A percentile compares a stretch with the other conserved stretches of the same genome.
phyloP scores from a whole-genome alignment of 1,140 invertebrate species.

The Solen grandis region DNA sequence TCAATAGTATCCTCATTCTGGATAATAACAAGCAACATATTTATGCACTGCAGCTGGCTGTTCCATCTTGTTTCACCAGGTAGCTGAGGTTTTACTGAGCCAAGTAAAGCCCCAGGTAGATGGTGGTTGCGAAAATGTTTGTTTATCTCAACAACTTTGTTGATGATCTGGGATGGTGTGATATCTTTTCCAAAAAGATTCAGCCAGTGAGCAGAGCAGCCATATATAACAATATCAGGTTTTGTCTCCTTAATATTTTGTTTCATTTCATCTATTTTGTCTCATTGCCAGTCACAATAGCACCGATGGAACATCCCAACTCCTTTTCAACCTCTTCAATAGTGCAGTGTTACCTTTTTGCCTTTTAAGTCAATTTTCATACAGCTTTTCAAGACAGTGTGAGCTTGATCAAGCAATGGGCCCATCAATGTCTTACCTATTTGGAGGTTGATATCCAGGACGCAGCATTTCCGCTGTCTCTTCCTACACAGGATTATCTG shows the following conservation, averaged over 20 bases:
- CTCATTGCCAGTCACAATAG: background rate
- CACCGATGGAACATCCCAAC: background rate
- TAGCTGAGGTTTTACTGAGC: constrained; percentile 27
- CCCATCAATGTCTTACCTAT: constrained; percentile 18
- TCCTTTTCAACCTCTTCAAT: background rate
- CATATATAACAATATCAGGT: background rate
- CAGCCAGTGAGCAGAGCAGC: background rate
- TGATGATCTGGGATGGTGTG: constrained; percentile 28
- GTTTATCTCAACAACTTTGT: constrained; percentile 27
- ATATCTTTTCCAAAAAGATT: background rate
- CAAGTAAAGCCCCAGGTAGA: constrained; percentile 14
- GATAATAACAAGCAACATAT: constrained; percentile 12
- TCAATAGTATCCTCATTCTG: constrained; percentile 15
- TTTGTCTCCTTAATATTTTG: background rate
- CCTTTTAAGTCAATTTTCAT: constrained; percentile 1
- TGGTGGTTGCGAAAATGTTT: constrained; percentile 49
- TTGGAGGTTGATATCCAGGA: constrained; percentile 13
- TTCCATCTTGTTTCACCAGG: constrained; percentile 16
- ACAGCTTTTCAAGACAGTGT: background rate
- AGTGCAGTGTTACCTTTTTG: background rate
- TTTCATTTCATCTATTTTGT: background rate
- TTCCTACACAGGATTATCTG: constrained; percentile 22
- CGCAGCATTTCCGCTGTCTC: constrained; percentile 9
- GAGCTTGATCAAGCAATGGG: too few species aligned
- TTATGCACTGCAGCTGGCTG: constrained; percentile 3